phyloP scores from a whole-genome alignment of 1,140 invertebrate species.

The Papilio machaon region DNA sequence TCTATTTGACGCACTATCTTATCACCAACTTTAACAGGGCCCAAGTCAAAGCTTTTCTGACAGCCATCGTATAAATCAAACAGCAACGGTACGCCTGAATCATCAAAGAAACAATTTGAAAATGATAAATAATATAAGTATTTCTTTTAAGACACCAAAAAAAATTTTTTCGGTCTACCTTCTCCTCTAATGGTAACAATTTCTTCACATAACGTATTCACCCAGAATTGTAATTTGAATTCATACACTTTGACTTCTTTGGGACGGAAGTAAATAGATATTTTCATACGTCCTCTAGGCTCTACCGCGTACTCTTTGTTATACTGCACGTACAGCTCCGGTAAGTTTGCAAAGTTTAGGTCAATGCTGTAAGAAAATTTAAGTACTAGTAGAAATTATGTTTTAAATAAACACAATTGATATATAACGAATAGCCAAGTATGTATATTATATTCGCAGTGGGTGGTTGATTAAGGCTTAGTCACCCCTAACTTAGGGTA shows the following conservation, averaged over 20 bases:
- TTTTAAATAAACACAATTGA: no score
- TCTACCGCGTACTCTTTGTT: conserved; percentile 49
- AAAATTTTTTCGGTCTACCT: conserved; percentile 55
- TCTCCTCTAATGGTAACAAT: conserved; percentile 71
- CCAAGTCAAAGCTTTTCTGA: conserved; percentile 74
- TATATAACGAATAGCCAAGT: no score
- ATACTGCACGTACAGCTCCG: conserved; percentile 66
- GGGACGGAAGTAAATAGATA: conserved; percentile 70
- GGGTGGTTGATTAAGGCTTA: no score
- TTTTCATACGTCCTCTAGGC: conserved; percentile 57
- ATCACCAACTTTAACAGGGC: conserved; percentile 71
- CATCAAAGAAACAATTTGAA: background rate
- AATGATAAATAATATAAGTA: background rate
- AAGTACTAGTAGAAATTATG: background rate
- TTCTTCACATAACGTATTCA: conserved; percentile 76
- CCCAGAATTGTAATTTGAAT: conserved; percentile 73
- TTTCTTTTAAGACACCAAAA: background rate
- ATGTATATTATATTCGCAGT: no score
- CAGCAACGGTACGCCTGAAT: conserved; percentile 68
- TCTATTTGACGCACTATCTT: conserved; percentile 70
- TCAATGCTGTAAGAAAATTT: conserved; percentile 59
- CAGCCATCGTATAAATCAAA: conserved; percentile 76
- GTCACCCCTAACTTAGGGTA: no score
- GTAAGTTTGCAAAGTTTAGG: conserved; percentile 64
- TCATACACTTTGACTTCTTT: conserved; percentile 71